Conservation (phyloP, 2,113 vertebrate genomes). For the Glaucomys volans region DNA sequence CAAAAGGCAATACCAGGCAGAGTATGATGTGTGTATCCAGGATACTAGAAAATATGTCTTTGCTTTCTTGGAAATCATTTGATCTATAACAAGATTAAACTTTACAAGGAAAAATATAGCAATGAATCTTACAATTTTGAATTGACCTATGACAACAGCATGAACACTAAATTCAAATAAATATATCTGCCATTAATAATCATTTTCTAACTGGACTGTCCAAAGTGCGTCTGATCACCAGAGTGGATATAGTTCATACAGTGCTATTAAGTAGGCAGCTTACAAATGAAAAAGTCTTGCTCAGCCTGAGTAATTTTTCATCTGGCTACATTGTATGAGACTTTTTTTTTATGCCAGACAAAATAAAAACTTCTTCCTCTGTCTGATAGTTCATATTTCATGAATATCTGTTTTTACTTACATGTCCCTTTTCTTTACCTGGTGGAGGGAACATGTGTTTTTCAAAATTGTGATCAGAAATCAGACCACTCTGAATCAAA, state of each 20-base stretch:
- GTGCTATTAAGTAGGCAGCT: not conserved
- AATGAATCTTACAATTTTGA: not conserved
- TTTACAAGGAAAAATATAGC: not conserved
- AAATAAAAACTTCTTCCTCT: not conserved
- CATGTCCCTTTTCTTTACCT: not conserved
- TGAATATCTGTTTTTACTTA: not conserved
- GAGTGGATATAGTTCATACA: not conserved
- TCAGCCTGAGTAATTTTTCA: not conserved
- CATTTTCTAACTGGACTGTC: not conserved
- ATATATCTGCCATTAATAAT: not conserved
- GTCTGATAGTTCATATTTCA: not conserved
- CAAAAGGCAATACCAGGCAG: not conserved
- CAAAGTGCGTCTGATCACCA: not conserved
- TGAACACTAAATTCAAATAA: constrained; percentile 23
- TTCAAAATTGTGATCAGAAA: constrained; percentile 25
- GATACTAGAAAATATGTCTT: not conserved
- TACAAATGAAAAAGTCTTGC: not conserved
- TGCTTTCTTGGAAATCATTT: not conserved
- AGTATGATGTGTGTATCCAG: not conserved
- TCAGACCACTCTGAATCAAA: not conserved
- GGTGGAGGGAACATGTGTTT: not conserved
- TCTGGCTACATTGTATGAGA: not conserved
- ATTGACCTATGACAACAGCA: not conserved
- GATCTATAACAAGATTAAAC: not conserved
- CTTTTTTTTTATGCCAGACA: not conserved